Evolutionary conservation across 2,888 invertebrate species (phyloP), one percentile per base, ranked within the genome.

Genomic region (Plagodis dolabraria): DNA sequence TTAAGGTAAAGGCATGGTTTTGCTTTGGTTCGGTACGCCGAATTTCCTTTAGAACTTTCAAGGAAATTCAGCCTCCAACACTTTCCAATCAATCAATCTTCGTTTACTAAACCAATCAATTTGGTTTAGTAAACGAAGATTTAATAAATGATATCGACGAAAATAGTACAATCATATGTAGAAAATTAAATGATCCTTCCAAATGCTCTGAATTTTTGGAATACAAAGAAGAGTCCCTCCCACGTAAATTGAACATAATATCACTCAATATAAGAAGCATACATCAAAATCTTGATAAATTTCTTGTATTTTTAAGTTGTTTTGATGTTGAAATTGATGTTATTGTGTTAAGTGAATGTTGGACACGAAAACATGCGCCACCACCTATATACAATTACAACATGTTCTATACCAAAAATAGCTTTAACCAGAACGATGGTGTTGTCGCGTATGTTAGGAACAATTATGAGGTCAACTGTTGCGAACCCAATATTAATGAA

Each of bases 301-400:
- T 47, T 35, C 36, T 47, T 5, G 11, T 22, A 7, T 47, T 47
- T 4, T 36, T 47, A 11, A 47, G 47, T 11, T n/a, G 11, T 22
- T 11, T 47, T 5, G 36, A 47, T 12, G n/a, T 47, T 10, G 9
- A 35, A 7, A 46, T 46, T 46, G 46, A 46, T 33, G 11, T 46
- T 7, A 46, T 46, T 33, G 46, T 46, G 6, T n/a, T 47, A 7
- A 47, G 34, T 1, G 47, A 47, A 36, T 47, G 47, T 22, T 47
- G 47, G 47, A 47, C 47, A 11, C n/a, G 35, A 7, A 47, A 47
- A 36, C 35, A 47, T 35, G 35, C 35, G 7, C 47, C 47, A 9
- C 47, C 47, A 4, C 47, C 47, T 11, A 47, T 47, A 8, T 47
- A 47, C 11, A 47, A 47, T n/a, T 47, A 35, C 36, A 47, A 47